A percentile compares a stretch with the other conserved stretches of the same genome.
These are phyloP conservation scores for Vipera ursinii DNA, from an alignment of 2,797 vertebrate genomes.

Conservation along the genomic window DNA sequence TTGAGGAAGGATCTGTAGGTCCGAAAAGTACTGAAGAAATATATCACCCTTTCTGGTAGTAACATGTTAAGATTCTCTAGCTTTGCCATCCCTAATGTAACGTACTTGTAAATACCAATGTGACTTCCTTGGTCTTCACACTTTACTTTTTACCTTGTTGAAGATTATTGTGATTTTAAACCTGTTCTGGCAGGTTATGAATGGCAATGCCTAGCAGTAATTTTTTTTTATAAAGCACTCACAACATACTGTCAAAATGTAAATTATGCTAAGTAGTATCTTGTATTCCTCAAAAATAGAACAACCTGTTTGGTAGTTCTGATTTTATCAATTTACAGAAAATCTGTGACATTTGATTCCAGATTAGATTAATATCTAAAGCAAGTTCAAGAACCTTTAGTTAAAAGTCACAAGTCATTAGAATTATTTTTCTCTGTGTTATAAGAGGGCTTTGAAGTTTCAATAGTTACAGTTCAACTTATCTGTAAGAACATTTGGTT, in stretches of 20 bases:
- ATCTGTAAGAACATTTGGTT: not conserved
- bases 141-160: not conserved
- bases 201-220: not conserved
- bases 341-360: not conserved
- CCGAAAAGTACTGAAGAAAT: not conserved
- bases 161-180: not conserved
- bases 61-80: not conserved
- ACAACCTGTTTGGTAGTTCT: not conserved
- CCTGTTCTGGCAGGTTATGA: not conserved
- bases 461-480: not conserved
- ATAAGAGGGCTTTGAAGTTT: not conserved
- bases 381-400: not conserved
- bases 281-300: not conserved
- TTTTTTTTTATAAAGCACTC: not conserved
- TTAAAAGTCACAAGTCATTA: not conserved
- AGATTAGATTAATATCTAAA: not conserved
- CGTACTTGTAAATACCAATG: not conserved
- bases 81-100: not conserved
- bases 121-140: not conserved
- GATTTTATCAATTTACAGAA: not conserved
- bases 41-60: not conserved
- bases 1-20: not conserved
- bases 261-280: not conserved
- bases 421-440: not conserved
- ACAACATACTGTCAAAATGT: not conserved